Evolutionary conservation across 92 coral and sea anemone genomes (phyloP).

Genomic region (Epizoanthus stellaris): DNA sequence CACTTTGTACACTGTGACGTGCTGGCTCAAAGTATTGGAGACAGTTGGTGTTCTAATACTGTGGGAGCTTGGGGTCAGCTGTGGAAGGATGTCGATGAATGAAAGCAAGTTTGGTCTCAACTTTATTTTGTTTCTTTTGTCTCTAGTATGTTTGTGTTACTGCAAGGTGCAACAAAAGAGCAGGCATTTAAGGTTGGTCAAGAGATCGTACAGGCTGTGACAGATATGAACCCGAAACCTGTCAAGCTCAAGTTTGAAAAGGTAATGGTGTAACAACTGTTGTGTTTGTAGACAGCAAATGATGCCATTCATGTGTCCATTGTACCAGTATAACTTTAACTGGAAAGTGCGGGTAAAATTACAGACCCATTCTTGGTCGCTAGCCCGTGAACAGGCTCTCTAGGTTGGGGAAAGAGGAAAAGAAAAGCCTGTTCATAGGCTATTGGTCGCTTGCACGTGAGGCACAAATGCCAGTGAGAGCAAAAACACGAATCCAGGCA

Average conservation of each 20-base stretch:
- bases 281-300: not conserved
- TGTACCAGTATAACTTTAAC: no score
- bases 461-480: no score
- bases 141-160: conserved; percentile 84
- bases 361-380: no score
- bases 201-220: conserved; percentile 87
- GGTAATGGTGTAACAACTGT: conserved; percentile 42
- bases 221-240: conserved; percentile 91
- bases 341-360: no score
- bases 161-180: conserved; percentile 91
- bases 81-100: not conserved
- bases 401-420: no score
- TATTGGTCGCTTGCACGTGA: no score
- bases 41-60: not conserved
- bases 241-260: conserved; percentile 97
- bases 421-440: no score
- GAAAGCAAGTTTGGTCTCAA: not conserved
- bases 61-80: not conserved
- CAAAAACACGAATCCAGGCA: no score
- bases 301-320: no score
- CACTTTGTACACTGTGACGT: no score
- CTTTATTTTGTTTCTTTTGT: not conserved
- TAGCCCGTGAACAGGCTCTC: no score
- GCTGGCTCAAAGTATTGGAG: no score
- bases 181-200: conserved; percentile 89